phyloP scores from a whole-genome alignment of 2,113 vertebrate species.

The Pachyramphus minor region DNA sequence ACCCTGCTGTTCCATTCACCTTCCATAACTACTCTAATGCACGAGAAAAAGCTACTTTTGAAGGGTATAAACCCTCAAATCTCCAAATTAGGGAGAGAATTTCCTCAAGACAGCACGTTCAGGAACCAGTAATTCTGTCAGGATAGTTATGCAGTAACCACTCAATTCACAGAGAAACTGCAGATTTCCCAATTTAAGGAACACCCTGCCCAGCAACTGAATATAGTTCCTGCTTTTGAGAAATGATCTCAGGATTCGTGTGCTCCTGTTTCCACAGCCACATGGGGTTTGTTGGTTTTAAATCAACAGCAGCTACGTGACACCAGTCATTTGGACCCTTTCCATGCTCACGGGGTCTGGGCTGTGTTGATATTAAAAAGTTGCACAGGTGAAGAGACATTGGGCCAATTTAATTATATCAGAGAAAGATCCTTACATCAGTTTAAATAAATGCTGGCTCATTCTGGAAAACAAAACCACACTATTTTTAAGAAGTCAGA shows the following conservation, averaged over 20 bases:
- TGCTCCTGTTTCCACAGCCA: not conserved
- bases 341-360: conserved; percentile 27
- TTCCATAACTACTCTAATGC: not conserved
- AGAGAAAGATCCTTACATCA: not conserved
- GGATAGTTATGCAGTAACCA: not conserved
- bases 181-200: conserved; percentile 8
- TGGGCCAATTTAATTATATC: not conserved
- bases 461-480: not conserved
- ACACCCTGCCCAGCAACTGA: conserved; percentile 41
- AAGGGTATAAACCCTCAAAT: not conserved
- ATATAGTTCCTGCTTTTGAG: not conserved
- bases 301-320: not conserved
- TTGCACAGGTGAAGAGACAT: conserved; percentile 9
- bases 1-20: not conserved
- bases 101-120: not conserved
- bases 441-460: not conserved
- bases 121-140: not conserved
- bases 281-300: not conserved
- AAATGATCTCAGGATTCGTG: conserved; percentile 1
- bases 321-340: not conserved
- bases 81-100: not conserved
- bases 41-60: not conserved
- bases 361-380: not conserved
- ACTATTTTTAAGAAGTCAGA: not conserved
- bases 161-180: not conserved